Evolutionary conservation across 2,797 vertebrate genomes (phyloP), one percentile per base, ranked within the genome.

Genomic region (Hoplostethus mediterraneus): DNA sequence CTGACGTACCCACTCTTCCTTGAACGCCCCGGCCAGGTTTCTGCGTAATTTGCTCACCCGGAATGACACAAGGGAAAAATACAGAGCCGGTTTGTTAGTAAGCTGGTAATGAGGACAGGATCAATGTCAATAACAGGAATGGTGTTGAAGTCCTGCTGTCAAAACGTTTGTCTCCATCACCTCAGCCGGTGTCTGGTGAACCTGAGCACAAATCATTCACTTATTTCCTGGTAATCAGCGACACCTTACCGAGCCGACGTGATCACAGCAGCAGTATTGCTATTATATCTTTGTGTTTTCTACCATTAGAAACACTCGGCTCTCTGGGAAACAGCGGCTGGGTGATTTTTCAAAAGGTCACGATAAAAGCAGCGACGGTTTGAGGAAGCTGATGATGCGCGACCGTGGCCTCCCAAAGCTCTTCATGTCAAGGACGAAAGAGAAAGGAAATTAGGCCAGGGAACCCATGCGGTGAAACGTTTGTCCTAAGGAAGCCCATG

Each of bases 201-300:
- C 21, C 21, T 21, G 21, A 21, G 21, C 21, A 21, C 21, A 21
- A 21, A 21, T 21, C 38, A 8, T 51, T 63, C 54, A 47, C 17
- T 63, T 40, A 47, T 1, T 2, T 51, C 63, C 60, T 75, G 69
- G 77, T 64, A 83, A 71, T 80, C 72, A 83, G 63, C 0, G 60
- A 64, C 38, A 47, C 63, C 42, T 14, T 67, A 72, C 66, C 49
- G 57, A 78, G 71, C 71, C 10, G 11, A 13, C 79, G 71, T 68
- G 83, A 74, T 88, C 80, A 86, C 83, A 85, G 85, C 83, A 58
- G 75, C 80, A 71, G 60, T 72, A 42, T 64, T 58, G 44, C 70
- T 72, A 42, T 64, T 58, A 44, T 68, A 78, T 74, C 68, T 73
- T 73, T 54, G 79, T 79, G 80, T 69, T 38, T 33, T 66, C 71